Base-by-base conservation (phyloP, 2,888 invertebrate genomes). In the Catocala fraxini region DNA sequence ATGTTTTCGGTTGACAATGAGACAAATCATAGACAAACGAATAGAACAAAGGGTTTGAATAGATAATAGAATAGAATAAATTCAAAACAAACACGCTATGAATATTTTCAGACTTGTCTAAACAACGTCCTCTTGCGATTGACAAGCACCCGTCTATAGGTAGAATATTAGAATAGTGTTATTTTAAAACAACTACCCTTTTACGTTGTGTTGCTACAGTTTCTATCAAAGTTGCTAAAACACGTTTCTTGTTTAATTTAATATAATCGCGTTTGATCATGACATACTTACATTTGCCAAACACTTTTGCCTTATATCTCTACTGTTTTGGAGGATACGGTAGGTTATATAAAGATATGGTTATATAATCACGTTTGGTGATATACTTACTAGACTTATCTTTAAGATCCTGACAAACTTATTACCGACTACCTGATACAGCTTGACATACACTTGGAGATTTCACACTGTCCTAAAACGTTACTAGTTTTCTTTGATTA, bases 21-120 rank as follows among this genome's bases (percentile, higher is more conserved):
- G 81, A 86, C 85, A 75, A 75, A 79, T 80, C 76, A 77, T 82
- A 82, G 81, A 84, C 83, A 87, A 87, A 85, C 86, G 84, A 76
- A 74, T 82, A 86, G 85, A 88, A 92, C 93, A 93, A 93, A 92
- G 88, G 89, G 87, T 84, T 89, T 86, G 80, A 88, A 87, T 89
- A 89, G 89, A 90, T 82, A 91, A 92, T 92, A 89, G 90, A 89
- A 83, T 80, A 86, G 62, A 70, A 70, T 70, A 70, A 86, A 89
- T 84, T 86, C 82, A 87, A 91, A 92, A 93, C 91, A 93, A 92
- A 89, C 88, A 89, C 78, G 79, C 77, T 80, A 80, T 76, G 84
- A 84, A 88, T 89, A 88, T 87, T 88, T 88, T 81, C 76, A 83
- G 80, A 71, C 77, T 77, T 77, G 70, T 84, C 83, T 79, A 86